phyloP scores from a whole-genome alignment of 2,113 vertebrate genomes.

The Tautogolabrus adspersus region DNA sequence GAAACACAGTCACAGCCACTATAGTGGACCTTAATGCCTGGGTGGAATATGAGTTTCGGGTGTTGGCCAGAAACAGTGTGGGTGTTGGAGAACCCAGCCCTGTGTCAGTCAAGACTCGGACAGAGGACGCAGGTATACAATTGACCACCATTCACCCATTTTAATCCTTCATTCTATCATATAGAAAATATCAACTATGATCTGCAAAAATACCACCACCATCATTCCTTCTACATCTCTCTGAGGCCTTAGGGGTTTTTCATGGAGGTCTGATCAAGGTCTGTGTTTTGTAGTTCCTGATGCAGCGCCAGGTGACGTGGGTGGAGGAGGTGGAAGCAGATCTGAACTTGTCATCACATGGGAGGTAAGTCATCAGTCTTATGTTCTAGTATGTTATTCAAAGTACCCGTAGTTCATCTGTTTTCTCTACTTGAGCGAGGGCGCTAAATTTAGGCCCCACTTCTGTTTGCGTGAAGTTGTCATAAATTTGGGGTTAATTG shows the following conservation, averaged over 20 bases:
- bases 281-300: constrained; percentile 88
- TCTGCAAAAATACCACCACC: background rate
- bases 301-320: constrained; percentile 91
- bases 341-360: constrained; percentile 96
- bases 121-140: constrained; percentile 91
- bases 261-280: constrained; percentile 36
- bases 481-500: constrained; percentile 52
- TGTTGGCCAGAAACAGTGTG: constrained; percentile 91
- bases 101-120: constrained; percentile 92
- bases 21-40: constrained; percentile 94
- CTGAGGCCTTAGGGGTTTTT: constrained; percentile 7
- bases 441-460: constrained; percentile 39
- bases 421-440: constrained; percentile 43
- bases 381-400: constrained; percentile 65
- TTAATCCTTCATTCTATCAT: background rate
- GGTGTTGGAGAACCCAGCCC: constrained; percentile 94
- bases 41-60: constrained; percentile 95
- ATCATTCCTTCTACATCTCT: background rate
- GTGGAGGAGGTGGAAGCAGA: constrained; percentile 93
- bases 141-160: background rate
- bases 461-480: constrained; percentile 46
- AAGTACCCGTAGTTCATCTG: constrained; percentile 37
- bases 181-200: background rate
- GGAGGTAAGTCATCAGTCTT: constrained; percentile 92
- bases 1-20: constrained; percentile 88